A percentile compares a stretch with the other conserved stretches of the same genome.
Conservation (phyloP, 2,797 vertebrate genomes). For the Somateria mollissima region DNA sequence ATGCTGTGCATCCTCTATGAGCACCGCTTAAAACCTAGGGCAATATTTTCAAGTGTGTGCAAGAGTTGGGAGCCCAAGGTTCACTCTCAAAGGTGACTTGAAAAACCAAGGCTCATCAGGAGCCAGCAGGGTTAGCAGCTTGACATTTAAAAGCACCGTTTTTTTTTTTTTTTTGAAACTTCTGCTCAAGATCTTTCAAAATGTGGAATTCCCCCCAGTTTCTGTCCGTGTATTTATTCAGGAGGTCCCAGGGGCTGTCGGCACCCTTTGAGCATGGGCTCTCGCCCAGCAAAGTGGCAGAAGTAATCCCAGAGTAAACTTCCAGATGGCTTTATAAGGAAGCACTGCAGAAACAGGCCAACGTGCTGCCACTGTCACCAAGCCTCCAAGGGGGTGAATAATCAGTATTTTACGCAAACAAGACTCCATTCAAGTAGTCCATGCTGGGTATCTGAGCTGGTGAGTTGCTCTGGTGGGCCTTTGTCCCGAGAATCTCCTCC, state of each 20-base stretch:
- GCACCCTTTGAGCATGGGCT: background rate
- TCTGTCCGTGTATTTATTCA: background rate
- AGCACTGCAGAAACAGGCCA: background rate
- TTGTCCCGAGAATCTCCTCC: background rate
- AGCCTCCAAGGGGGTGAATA: background rate
- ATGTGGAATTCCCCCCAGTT: background rate
- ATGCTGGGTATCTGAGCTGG: background rate
- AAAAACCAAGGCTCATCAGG: background rate
- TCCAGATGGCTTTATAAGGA: background rate
- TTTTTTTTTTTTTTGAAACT: background rate
- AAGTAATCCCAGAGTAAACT: background rate
- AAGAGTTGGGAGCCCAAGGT: background rate
- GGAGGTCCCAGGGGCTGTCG: background rate
- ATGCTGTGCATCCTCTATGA: slow-evolving; percentile 44
- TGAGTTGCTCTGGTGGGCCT: background rate
- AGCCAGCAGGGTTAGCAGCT: background rate
- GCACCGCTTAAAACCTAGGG: background rate
- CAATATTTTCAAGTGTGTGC: background rate
- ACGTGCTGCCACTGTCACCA: background rate
- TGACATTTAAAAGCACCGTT: background rate
- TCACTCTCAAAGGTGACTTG: background rate
- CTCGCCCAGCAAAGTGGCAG: background rate
- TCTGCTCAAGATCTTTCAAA: background rate
- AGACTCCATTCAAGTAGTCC: background rate
- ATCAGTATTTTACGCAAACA: background rate